Evolutionary conservation across 2,888 invertebrate species (phyloP), one percentile per base, ranked within the genome.

Genomic region (Agrotis ipsilon): DNA sequence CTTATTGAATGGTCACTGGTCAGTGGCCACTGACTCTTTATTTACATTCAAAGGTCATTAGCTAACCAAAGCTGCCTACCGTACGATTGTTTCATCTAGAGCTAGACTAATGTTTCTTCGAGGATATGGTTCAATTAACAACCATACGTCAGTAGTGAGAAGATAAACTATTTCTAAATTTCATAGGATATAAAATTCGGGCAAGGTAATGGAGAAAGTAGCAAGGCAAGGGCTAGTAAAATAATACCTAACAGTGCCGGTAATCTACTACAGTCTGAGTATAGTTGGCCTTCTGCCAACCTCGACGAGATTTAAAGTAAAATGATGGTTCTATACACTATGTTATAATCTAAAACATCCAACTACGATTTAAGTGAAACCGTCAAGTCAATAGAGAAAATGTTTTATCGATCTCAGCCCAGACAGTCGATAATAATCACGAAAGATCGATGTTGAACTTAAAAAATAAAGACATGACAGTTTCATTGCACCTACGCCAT

Each of bases 201-300:
- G 39, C 39, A 39, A 39, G 39, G 39, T 39, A 39, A 39, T 1
- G 39, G 11, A 39, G 39, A 11, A 39, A 39, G 39, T 39, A 39
- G 39, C 32, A 32, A 32, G 9, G 32, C 9, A 32, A 32, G 32
- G 9, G n/a, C n/a, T 55, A n/a, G n/a, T 27, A 16, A 58, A 61
- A 51, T 61, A 60, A 55, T 58, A 16, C n/a, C 51, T 16, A 2
- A 55, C 46, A 18, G 3, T 63, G 24, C 43, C 66, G 27, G 13
- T 39, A 32, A 55, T 39, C 19, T 24, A 39, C 58, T 21, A n/a
- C 45, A 75, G 61, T 11, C 13, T 55, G 24, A n/a, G n/a, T 18
- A 21, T 52, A 39, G 11, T 45, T 72, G 60, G 61, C 65, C 7
- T 48, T 19, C n/a, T 78, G 52, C 72, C 78, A 72, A 78, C 27